Percentiles rank a stretch among this genome's conserved stretches.
Conservation (phyloP, 2,888 invertebrate genomes). For the Lasius platythorax region DNA sequence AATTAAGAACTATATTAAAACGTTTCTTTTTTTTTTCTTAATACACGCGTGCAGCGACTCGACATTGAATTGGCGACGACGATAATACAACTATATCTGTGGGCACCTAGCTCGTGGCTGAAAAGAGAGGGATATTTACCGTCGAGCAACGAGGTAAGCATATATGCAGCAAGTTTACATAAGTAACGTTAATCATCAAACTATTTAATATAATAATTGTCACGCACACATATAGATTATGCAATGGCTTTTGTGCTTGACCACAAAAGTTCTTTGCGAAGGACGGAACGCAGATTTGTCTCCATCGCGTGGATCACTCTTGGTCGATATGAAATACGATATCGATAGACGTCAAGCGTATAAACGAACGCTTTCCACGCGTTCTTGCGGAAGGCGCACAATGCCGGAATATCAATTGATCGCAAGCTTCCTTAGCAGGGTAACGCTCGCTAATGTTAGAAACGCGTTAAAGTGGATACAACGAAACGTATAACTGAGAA, state of each 20-base stretch:
- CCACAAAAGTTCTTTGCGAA: slow-evolving; percentile 92
- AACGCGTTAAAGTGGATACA: slow-evolving; percentile 90
- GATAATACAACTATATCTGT: slow-evolving; percentile 91
- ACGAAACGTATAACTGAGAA: slow-evolving; percentile 76
- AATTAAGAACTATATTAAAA: neutral
- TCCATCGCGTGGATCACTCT: slow-evolving; percentile 38
- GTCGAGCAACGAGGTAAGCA: slow-evolving; percentile 88
- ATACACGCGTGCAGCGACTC: slow-evolving; percentile 85
- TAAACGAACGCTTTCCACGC: slow-evolving; percentile 76
- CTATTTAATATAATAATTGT: neutral
- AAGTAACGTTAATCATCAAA: neutral
- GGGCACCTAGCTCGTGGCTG: slow-evolving; percentile 92
- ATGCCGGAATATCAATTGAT: slow-evolving; percentile 91
- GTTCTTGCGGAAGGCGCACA: slow-evolving; percentile 87
- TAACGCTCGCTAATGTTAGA: slow-evolving; percentile 88
- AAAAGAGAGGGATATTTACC: slow-evolving; percentile 87
- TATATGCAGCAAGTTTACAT: neutral
- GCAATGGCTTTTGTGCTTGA: slow-evolving; percentile 91
- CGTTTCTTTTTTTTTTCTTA: slow-evolving; percentile 43
- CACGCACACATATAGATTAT: slow-evolving; percentile 88
- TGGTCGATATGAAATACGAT: slow-evolving; percentile 1
- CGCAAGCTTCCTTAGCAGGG: slow-evolving; percentile 90
- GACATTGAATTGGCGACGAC: slow-evolving; percentile 91
- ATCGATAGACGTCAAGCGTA: slow-evolving; percentile 55
- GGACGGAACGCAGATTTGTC: slow-evolving; percentile 83